These are phyloP conservation scores for Drosophila paranaensis DNA, from an alignment of 2,888 invertebrate species.

Conservation along the genomic window DNA sequence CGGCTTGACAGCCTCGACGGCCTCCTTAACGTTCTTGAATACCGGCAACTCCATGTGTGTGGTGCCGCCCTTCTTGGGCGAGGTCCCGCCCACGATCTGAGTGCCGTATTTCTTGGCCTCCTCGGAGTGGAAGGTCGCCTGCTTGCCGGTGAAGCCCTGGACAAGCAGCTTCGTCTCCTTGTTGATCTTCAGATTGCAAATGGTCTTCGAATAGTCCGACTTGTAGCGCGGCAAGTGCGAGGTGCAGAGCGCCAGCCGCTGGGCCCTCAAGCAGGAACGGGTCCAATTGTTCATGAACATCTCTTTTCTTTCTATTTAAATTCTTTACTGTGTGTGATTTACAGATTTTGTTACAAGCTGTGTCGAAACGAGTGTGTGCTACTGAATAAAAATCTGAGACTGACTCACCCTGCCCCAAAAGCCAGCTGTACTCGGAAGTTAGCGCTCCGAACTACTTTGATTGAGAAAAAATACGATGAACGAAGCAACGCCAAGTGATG, in stretches of 20 bases:
- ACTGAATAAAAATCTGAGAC: not conserved
- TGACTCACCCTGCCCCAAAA: not conserved
- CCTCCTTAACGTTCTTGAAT: slow-evolving; percentile 87
- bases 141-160: slow-evolving; percentile 99
- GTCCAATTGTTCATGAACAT: slow-evolving; percentile 27
- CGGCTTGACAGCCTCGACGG: slow-evolving; percentile 92
- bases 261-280: slow-evolving; percentile 1
- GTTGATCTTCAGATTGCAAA: slow-evolving; percentile 91
- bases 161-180: slow-evolving; percentile 96
- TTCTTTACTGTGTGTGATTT: slow-evolving; percentile 3
- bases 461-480: not conserved
- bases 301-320: slow-evolving; percentile 2
- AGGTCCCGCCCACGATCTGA: slow-evolving; percentile 92
- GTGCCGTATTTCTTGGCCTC: slow-evolving; percentile 99
- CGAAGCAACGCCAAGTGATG: not conserved
- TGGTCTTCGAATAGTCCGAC: slow-evolving; percentile 64
- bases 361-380: slow-evolving; percentile 36
- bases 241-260: not conserved
- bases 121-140: slow-evolving; percentile 96
- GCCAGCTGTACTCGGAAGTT: not conserved
- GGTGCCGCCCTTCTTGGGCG: slow-evolving; percentile 92
- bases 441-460: not conserved
- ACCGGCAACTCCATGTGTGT: slow-evolving; percentile 91
- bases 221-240: slow-evolving; percentile 18
- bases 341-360: slow-evolving; percentile 48